Conservation (phyloP, 1,140 invertebrate species). For the Penaeus vannamei region DNA sequence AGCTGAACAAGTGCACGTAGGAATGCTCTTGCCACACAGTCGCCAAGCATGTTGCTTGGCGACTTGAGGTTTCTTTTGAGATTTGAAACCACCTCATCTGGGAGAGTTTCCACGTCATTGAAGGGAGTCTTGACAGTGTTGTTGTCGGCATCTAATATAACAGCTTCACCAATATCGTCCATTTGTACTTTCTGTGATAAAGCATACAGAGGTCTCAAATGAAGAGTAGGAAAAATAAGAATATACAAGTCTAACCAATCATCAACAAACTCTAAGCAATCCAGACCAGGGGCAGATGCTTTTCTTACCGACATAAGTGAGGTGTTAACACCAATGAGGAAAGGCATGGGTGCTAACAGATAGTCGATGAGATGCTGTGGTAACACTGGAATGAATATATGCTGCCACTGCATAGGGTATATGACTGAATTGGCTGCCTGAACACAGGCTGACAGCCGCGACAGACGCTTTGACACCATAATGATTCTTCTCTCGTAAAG, state of each 20-base stretch:
- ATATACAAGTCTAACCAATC: not conserved
- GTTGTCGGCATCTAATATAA: slow-evolving; percentile 90
- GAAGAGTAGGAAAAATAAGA: not conserved
- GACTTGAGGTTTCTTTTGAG: slow-evolving; percentile 82
- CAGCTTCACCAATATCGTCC: slow-evolving; percentile 89
- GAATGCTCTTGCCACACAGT: slow-evolving; percentile 92
- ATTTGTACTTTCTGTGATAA: slow-evolving; percentile 78
- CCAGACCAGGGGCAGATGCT: not conserved
- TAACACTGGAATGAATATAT: slow-evolving; percentile 95
- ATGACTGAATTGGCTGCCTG: slow-evolving; percentile 93
- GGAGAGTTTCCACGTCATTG: slow-evolving; percentile 88
- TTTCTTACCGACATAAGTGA: slow-evolving; percentile 82
- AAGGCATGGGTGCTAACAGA: slow-evolving; percentile 75
- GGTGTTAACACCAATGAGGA: slow-evolving; percentile 87
- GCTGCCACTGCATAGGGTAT: slow-evolving; percentile 98
- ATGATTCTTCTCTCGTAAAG: slow-evolving; percentile 93
- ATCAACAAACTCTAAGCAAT: not conserved
- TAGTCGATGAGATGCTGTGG: slow-evolving; percentile 91
- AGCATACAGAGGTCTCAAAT: not conserved
- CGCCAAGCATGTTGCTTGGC: slow-evolving; percentile 79
- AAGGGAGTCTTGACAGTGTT: slow-evolving; percentile 89
- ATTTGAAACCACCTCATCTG: slow-evolving; percentile 79
- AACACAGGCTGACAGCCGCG: slow-evolving; percentile 90
- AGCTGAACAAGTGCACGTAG: slow-evolving; percentile 89
- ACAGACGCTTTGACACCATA: slow-evolving; percentile 88